These are phyloP conservation scores for Coptotermes formosanus DNA, from an alignment of 1,140 invertebrate genomes.

Conservation along the genomic window DNA sequence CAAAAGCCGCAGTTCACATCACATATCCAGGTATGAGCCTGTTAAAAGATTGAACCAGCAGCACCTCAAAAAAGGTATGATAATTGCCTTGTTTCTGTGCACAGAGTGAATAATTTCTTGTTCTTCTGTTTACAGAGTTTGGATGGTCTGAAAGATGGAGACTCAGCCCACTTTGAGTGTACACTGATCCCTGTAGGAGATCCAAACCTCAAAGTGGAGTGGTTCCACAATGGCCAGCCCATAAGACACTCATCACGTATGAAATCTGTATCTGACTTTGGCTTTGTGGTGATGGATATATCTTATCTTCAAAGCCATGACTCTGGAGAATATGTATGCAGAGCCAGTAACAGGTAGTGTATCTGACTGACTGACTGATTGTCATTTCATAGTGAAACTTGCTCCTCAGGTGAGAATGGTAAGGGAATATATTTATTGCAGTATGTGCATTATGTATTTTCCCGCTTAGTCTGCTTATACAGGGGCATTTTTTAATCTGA, in stretches of 20 bases:
- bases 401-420: too few relatives aligned
- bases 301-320: constrained; percentile 92
- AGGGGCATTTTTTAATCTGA: too few relatives aligned
- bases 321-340: constrained; percentile 88
- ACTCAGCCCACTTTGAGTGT: constrained; percentile 91
- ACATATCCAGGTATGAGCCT: constrained; percentile 59
- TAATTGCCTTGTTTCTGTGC: too few relatives aligned
- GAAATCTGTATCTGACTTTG: constrained; percentile 93
- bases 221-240: constrained; percentile 91
- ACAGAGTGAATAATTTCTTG: too few relatives aligned
- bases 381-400: too few relatives aligned
- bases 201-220: constrained; percentile 91
- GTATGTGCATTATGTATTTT: too few relatives aligned
- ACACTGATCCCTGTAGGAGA: constrained; percentile 89
- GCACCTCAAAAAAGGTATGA: too few relatives aligned
- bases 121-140: constrained; percentile 59
- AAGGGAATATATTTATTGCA: too few relatives aligned
- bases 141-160: constrained; percentile 84
- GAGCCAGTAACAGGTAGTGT: constrained; percentile 73
- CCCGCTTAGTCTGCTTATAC: too few relatives aligned
- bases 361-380: too few relatives aligned
- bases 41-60: too few relatives aligned
- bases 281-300: constrained; percentile 93
- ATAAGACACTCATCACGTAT: constrained; percentile 86
- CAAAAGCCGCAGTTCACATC: constrained; percentile 86